These are phyloP conservation scores for Nixonia krombeini DNA, from an alignment of 1,140 invertebrate genomes.

Conservation along the genomic window DNA sequence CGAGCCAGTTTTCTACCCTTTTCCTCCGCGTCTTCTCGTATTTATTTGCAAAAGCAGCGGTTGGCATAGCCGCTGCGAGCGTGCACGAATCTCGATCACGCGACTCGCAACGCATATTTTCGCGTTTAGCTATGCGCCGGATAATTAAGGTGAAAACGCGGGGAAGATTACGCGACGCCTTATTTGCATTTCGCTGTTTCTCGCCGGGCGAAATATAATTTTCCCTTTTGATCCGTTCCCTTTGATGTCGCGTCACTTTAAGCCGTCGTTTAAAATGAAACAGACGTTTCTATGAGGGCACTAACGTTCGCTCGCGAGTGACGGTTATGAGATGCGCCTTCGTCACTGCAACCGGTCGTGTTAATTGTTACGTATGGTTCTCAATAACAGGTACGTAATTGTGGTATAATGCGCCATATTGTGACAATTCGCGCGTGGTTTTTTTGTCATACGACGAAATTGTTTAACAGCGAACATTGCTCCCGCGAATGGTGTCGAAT, in stretches of 20 bases:
- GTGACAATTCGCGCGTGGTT: no score
- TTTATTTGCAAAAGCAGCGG: conserved; percentile 41
- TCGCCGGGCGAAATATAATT: not conserved
- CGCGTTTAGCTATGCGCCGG: conserved; percentile 50
- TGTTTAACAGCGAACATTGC: no score
- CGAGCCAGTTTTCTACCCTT: conserved; percentile 24
- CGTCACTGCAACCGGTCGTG: no score
- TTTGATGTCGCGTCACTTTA: conserved; percentile 23
- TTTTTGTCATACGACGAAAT: no score
- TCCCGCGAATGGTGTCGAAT: no score
- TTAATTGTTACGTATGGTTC: no score
- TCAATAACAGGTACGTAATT: no score
- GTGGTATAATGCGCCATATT: no score
- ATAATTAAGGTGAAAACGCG: conserved; percentile 51
- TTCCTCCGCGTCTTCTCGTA: conserved; percentile 23
- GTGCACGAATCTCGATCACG: conserved; percentile 34
- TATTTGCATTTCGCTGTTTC: conserved; percentile 49
- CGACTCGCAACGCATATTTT: conserved; percentile 53
- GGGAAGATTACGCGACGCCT: conserved; percentile 20
- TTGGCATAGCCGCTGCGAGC: conserved; percentile 24
- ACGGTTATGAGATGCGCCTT: no score
- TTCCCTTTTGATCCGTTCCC: conserved; percentile 8
- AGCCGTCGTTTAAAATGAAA: conserved; percentile 10
- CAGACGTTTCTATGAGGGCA: no score
- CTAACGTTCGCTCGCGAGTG: no score